Conservation (phyloP, 2,888 invertebrate genomes). For the Flabesymbios commensalis region DNA sequence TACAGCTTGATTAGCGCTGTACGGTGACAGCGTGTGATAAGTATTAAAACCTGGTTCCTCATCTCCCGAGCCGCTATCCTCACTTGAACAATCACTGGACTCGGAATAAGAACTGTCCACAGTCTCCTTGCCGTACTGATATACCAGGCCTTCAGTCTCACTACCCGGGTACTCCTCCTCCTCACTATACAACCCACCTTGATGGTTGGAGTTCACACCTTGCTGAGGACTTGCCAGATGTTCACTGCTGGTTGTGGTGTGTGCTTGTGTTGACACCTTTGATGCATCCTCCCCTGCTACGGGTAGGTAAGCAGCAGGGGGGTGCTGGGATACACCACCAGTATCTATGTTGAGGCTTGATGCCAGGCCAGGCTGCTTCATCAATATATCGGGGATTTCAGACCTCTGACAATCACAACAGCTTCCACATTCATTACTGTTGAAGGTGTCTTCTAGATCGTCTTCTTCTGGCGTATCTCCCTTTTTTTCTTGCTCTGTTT, state of each 20-base stretch:
- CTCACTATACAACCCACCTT: constrained; percentile 35
- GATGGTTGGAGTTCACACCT: too few relatives aligned
- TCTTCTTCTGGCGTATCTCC: too few relatives aligned
- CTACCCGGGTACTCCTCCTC: constrained; percentile 46
- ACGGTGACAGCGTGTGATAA: not conserved
- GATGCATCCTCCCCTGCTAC: too few relatives aligned
- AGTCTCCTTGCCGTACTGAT: constrained; percentile 53
- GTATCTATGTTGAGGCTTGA: too few relatives aligned
- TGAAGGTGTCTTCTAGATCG: constrained; percentile 41
- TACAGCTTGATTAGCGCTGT: not conserved
- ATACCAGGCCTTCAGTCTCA: constrained; percentile 46
- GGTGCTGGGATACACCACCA: too few relatives aligned
- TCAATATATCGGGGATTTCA: constrained; percentile 55
- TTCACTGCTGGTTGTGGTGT: too few relatives aligned
- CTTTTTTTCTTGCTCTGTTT: too few relatives aligned
- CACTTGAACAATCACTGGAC: constrained; percentile 58
- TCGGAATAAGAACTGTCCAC: constrained; percentile 60
- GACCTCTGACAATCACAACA: constrained; percentile 60
- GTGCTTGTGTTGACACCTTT: too few relatives aligned
- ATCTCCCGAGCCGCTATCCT: constrained; percentile 37
- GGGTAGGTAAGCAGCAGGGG: too few relatives aligned
- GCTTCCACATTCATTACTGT: constrained; percentile 58
- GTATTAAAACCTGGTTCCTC: constrained; percentile 10
- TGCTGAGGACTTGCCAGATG: too few relatives aligned
- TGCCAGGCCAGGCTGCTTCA: constrained; percentile 56